Percentiles rank a stretch among this genome's conserved stretches.
Evolutionary conservation across 2,888 invertebrate genomes (phyloP).

Genomic region (Diloba caeruleocephala): DNA sequence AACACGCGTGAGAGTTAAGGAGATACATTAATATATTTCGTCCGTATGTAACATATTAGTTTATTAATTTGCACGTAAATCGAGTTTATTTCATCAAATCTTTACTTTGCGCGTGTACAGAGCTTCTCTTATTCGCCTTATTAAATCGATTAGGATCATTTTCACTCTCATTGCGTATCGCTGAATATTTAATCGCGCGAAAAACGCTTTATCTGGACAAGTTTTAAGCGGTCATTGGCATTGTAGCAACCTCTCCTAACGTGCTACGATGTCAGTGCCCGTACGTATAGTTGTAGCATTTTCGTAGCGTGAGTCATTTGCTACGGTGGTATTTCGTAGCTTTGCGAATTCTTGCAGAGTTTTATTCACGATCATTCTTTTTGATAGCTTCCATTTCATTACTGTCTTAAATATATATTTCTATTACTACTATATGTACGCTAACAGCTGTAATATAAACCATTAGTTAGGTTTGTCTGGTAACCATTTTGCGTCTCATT

Average conservation of each 20-base stretch:
- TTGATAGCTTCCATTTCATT: constrained; percentile 1
- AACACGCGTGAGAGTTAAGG: constrained; percentile 1
- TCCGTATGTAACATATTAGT: constrained; percentile 3
- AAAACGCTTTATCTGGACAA: constrained; percentile 9
- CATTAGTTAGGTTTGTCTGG: too few species aligned
- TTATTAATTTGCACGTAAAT: constrained; percentile 21
- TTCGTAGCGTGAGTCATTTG: constrained; percentile 43
- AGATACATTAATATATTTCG: background rate
- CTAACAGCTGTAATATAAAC: background rate
- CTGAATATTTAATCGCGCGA: constrained; percentile 4
- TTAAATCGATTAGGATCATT: background rate
- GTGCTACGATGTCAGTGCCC: constrained; percentile 37
- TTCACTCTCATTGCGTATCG: background rate
- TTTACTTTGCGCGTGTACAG: constrained; percentile 14
- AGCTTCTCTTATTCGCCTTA: too few species aligned
- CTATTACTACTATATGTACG: background rate
- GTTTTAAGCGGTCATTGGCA: constrained; percentile 41
- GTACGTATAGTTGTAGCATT: constrained; percentile 35
- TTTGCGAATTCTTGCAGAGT: constrained; percentile 26
- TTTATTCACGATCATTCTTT: constrained; percentile 1
- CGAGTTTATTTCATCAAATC: constrained; percentile 11
- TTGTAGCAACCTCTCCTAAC: constrained; percentile 30
- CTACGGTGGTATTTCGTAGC: constrained; percentile 28
- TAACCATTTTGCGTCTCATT: too few species aligned
- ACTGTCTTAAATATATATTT: too few species aligned